These are phyloP conservation scores for Exocentrus adspersus DNA, from an alignment of 2,888 invertebrate species.

Conservation along the genomic window DNA sequence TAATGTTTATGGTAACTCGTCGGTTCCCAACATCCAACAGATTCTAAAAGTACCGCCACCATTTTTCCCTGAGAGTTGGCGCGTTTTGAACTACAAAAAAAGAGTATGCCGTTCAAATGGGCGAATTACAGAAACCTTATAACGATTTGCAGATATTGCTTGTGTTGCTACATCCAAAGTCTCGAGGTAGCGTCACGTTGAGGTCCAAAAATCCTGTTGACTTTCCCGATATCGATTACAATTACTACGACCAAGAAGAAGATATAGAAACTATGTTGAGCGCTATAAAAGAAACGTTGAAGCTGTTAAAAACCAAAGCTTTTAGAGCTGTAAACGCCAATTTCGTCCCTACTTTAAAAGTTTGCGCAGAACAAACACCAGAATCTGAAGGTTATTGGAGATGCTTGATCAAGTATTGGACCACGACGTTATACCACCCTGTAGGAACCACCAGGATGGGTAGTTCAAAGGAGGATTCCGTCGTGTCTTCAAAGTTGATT, in stretches of 20 bases:
- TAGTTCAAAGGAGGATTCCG: conserved; percentile 46
- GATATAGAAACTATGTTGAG: conserved; percentile 75
- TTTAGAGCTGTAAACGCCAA: conserved; percentile 69
- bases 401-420: conserved; percentile 62
- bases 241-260: conserved; percentile 46
- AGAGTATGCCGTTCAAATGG: not conserved
- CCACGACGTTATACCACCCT: conserved; percentile 64
- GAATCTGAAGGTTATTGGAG: conserved; percentile 64
- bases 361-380: conserved; percentile 55
- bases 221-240: conserved; percentile 51
- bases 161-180: conserved; percentile 50
- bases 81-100: not conserved
- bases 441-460: conserved; percentile 68
- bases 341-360: conserved; percentile 66
- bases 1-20: not conserved
- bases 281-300: conserved; percentile 64
- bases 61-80: not conserved
- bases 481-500: conserved; percentile 68
- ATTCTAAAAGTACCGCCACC: not conserved
- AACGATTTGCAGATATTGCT: conserved; percentile 39
- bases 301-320: conserved; percentile 64
- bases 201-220: conserved; percentile 51
- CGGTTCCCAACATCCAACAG: not conserved
- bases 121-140: conserved; percentile 18
- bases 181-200: conserved; percentile 48